Evolutionary conservation across 2,113 vertebrate genomes (phyloP).

Genomic region (Pandion haliaetus): DNA sequence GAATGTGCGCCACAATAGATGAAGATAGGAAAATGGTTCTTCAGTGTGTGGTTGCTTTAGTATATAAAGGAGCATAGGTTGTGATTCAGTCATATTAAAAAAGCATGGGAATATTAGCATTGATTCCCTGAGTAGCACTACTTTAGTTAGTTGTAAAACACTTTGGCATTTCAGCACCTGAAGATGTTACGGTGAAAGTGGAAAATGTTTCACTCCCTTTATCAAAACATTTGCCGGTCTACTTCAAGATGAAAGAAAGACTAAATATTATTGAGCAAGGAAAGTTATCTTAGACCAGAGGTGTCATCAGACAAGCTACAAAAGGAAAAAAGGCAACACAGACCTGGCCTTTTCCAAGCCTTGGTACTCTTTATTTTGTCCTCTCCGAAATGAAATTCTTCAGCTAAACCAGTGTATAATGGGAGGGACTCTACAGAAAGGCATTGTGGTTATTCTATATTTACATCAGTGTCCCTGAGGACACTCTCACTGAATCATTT

Average conservation of each 20-base stretch:
- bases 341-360: not conserved
- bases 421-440: not conserved
- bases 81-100: slow-evolving; percentile 18
- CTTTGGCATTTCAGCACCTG: not conserved
- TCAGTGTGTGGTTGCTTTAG: not conserved
- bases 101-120: not conserved
- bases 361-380: not conserved
- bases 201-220: not conserved
- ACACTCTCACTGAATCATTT: slow-evolving; percentile 23
- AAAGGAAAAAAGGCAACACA: not conserved
- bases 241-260: not conserved
- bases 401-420: not conserved
- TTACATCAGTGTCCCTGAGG: slow-evolving; percentile 29
- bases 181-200: not conserved
- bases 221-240: not conserved
- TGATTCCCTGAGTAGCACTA: not conserved
- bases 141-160: not conserved
- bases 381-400: not conserved
- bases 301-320: not conserved
- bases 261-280: not conserved
- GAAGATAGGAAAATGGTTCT: not conserved
- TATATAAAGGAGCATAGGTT: not conserved
- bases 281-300: not conserved
- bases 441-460: slow-evolving; percentile 31
- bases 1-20: not conserved